These are phyloP conservation scores for Mirza zaza DNA, from an alignment of 2,113 vertebrate species.

Conservation along the genomic window DNA sequence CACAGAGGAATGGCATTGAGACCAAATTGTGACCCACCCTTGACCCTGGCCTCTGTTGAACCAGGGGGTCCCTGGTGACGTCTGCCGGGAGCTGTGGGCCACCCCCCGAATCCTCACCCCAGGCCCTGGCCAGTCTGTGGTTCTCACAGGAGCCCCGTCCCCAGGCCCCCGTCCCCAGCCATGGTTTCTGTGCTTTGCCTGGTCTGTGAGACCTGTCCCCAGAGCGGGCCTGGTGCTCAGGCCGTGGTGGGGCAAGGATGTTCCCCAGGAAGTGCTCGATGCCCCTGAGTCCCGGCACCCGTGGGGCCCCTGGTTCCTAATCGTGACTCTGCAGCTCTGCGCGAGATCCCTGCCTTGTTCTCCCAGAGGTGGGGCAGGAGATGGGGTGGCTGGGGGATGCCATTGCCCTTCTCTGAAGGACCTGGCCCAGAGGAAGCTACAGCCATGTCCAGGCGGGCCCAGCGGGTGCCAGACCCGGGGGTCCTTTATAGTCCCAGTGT, in stretches of 20 bases:
- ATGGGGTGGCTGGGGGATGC: not conserved
- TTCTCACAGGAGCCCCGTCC: rapidly evolving
- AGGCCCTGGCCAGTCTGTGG: not conserved
- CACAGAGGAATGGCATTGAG: rapidly evolving
- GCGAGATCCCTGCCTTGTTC: not conserved
- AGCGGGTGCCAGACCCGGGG: rapidly evolving
- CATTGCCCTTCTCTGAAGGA: not conserved
- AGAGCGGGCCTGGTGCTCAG: not conserved
- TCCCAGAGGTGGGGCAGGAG: not conserved
- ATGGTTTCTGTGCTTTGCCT: rapidly evolving
- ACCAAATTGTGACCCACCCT: not conserved
- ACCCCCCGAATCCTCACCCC: rapidly evolving
- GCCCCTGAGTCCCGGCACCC: not conserved
- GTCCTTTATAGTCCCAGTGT: not conserved
- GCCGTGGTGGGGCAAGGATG: not conserved
- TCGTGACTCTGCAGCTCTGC: not conserved
- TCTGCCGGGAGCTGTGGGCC: not conserved
- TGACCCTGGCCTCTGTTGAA: not conserved
- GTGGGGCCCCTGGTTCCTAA: not conserved
- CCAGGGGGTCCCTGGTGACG: rapidly evolving
- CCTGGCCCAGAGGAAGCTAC: not conserved
- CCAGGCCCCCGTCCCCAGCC: rapidly evolving
- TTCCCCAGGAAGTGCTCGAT: rapidly evolving
- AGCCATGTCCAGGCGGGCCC: not conserved
- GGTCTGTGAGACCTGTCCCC: rapidly evolving